Evolutionary conservation across 2,113 vertebrate species (phyloP), one percentile per base, ranked within the genome.

Genomic region (Urocynchramus pylzowi): DNA sequence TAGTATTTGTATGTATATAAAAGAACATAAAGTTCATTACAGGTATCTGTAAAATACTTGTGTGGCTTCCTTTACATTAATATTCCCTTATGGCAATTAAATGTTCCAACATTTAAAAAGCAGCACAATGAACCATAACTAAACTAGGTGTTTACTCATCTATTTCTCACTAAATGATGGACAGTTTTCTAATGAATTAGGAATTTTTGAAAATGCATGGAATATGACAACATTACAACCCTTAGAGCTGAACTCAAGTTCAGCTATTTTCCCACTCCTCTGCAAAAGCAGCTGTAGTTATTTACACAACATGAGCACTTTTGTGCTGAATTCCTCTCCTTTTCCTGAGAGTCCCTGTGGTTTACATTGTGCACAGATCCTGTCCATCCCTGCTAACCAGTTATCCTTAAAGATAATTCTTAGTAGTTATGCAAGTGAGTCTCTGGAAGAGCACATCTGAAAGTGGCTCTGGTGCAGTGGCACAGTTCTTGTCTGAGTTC

Each of bases 101-200:
- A 81, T 15, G 10, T 56, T 89, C 63, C 39, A 26, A 56, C 11
- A 71, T 60, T 87, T 90, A 83, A 97, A 97, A 95, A 78, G 37
- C 15, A 75, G 59, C 59, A 74, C 64, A 79, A 11, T 85, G 92
- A 93, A 90, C 53, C 11, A 41, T 30, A 73, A 73, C 9, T 47
- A 89, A 85, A 53, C 30, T 45, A 91, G 41, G 45, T 23, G 1
- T 71, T 91, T 75, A 57, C 8, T 83, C 27, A 31, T 59, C 35
- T 52, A 39, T 63, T 76, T 79, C 64, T 94, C 59, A 81, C 28
- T 69, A 80, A 79, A 75, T 69, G 20, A 84, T 21, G 16, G 31
- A 53, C 86, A 90, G 26, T 49, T 64, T 63, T 63, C 41, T 49
- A 69, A 44, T 33, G 22, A 60, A 60, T 50, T 45, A 42, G 0